phyloP scores from a whole-genome alignment of 2,888 invertebrate species.

The Allygus modestus region DNA sequence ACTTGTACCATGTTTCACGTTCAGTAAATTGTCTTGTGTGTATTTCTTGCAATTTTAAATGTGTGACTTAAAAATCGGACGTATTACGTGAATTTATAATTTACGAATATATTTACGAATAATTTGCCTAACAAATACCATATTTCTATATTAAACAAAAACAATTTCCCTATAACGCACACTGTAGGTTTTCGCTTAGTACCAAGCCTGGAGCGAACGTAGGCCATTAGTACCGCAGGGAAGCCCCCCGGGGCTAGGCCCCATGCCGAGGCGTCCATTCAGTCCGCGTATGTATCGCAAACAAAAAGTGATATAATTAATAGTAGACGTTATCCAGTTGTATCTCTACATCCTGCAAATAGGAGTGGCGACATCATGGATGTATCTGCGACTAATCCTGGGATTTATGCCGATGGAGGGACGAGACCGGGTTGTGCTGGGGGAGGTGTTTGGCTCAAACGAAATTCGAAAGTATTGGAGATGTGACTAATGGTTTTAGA shows the following conservation, averaged over 20 bases:
- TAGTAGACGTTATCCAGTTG: slow-evolving; percentile 42
- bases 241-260: slow-evolving; percentile 4
- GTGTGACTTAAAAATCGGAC: too few relatives aligned
- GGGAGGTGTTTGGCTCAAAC: neutral
- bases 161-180: too few relatives aligned
- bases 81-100: too few relatives aligned
- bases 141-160: too few relatives aligned
- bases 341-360: slow-evolving; percentile 47
- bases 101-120: too few relatives aligned
- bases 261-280: slow-evolving; percentile 43
- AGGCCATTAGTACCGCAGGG: slow-evolving; percentile 19
- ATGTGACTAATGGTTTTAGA: too few relatives aligned
- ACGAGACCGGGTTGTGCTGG: neutral
- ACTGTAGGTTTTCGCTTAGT: neutral
- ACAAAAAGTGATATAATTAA: slow-evolving; percentile 56
- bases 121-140: too few relatives aligned
- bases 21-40: too few relatives aligned
- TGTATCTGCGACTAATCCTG: neutral
- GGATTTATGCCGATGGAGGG: neutral
- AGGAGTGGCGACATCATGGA: slow-evolving; percentile 34
- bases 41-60: too few relatives aligned
- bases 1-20: too few relatives aligned
- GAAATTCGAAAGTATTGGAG: too few relatives aligned
- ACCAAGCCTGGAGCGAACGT: neutral
- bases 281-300: slow-evolving; percentile 3